Evolutionary conservation across 2,888 invertebrate genomes (phyloP).

Genomic region (Charanyca ferruginea): DNA sequence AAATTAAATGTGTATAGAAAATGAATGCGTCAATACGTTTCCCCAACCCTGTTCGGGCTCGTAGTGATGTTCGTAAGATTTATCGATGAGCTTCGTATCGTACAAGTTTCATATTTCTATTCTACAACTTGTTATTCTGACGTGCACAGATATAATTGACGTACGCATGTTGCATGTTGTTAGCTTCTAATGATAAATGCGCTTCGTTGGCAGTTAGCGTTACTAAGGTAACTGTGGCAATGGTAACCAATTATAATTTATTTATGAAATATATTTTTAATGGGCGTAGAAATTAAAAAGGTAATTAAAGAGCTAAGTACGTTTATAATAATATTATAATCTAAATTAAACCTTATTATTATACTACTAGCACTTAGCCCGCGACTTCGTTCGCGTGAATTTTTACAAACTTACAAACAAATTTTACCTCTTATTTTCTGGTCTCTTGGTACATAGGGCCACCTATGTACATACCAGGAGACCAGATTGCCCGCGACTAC

Average conservation of each 20-base stretch:
- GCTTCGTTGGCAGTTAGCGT: slow-evolving; percentile 55
- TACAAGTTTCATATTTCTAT: slow-evolving; percentile 72
- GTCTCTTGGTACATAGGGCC: too few relatives aligned
- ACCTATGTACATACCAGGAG: too few relatives aligned
- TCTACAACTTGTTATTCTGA: slow-evolving; percentile 70
- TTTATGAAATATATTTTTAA: slow-evolving; percentile 41
- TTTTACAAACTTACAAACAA: too few relatives aligned
- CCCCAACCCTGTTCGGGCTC: slow-evolving; percentile 69
- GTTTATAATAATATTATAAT: neutral
- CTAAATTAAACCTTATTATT: slow-evolving; percentile 7
- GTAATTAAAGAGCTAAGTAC: neutral
- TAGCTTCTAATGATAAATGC: slow-evolving; percentile 63
- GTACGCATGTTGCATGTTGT: slow-evolving; percentile 62
- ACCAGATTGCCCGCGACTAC: too few relatives aligned
- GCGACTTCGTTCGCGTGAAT: too few relatives aligned
- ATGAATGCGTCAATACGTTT: slow-evolving; percentile 83
- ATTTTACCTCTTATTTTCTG: too few relatives aligned
- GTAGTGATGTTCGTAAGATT: slow-evolving; percentile 82
- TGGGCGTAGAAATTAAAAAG: slow-evolving; percentile 18
- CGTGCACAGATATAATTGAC: slow-evolving; percentile 71
- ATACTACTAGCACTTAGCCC: too few relatives aligned
- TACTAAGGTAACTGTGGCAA: slow-evolving; percentile 45
- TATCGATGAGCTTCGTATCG: slow-evolving; percentile 78
- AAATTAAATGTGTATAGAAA: slow-evolving; percentile 86
- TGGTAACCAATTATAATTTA: slow-evolving; percentile 56